phyloP scores from a whole-genome alignment of 2,888 invertebrate species.

The Platycheirus rosarum region DNA sequence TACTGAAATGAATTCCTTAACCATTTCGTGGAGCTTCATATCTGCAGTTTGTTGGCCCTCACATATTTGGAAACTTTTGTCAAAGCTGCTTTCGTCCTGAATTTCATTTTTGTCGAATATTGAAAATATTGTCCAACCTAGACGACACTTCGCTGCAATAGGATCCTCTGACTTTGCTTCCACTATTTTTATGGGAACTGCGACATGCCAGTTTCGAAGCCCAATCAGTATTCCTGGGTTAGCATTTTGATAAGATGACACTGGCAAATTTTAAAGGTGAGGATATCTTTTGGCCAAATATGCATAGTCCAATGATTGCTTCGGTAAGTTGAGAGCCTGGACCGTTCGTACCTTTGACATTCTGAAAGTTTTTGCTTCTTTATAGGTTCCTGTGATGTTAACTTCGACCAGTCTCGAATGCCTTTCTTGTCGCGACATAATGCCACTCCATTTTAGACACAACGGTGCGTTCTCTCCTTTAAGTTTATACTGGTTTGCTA shows the following conservation, averaged over 20 bases:
- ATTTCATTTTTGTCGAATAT: too few relatives aligned
- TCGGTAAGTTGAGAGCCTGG: background rate
- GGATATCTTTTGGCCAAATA: background rate
- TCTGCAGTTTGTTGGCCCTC: background rate
- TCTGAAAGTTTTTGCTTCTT: background rate
- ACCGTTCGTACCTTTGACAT: background rate
- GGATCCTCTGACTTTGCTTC: background rate
- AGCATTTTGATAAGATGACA: background rate
- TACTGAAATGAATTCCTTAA: background rate
- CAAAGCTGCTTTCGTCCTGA: background rate
- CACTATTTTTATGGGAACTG: background rate
- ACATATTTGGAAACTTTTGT: background rate
- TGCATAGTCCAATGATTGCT: background rate
- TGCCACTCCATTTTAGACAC: conserved; percentile 32
- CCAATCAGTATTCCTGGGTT: conserved; percentile 3
- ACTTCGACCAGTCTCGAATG: background rate
- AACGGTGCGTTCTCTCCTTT: conserved; percentile 1
- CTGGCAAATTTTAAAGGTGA: background rate
- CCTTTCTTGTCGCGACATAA: conserved; percentile 11
- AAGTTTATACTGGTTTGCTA: conserved; percentile 13
- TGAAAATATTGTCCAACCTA: too few relatives aligned
- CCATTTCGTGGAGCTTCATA: background rate
- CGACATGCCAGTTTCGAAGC: background rate
- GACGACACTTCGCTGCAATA: too few relatives aligned
- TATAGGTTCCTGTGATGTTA: background rate